Base-by-base conservation (phyloP, 2,797 vertebrate genomes). In the Strix occidentalis region DNA sequence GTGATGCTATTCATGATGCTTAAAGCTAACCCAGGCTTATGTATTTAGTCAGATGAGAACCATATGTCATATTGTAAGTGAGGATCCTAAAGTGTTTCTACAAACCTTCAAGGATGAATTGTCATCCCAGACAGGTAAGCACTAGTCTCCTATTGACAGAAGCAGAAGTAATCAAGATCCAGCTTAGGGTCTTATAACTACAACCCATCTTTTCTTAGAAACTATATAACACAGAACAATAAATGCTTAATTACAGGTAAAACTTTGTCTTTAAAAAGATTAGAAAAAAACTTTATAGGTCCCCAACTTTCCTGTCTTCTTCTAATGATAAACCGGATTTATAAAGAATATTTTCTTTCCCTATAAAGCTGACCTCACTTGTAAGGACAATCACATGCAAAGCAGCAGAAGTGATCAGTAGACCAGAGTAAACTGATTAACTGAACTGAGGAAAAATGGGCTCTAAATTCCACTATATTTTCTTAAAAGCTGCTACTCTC, bases 391-490 rank as follows among this genome's bases (percentile, higher is more conserved):
- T 92, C 86, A 91, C 92, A 93, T 91, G 92, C 85, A 93, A 89
- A 95, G 76, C 82, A 91, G 61, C 50, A 95, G 74, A 96, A 95
- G 33, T 54, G 88, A 82, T 94, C 95, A 90, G 94, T 93, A 96
- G 90, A 89, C 66, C 93, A 95, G 77, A 94, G 96, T 90, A 94
- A 96, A 93, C 79, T 93, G 84, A 95, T 93, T 90, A 96, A 91
- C 21, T 86, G 83, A 93, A 70, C 84, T 89, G 92, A 77, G 79
- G 86, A 89, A 89, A 96, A 96, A 65, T 5, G 5, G 26, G 14
- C 84, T 93, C 81, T 70, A 60, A 84, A 90, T 95, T 95, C 86
- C 84, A 74, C 60, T 87, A n/a, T 80, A 89, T 95, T 96, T 93
- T 95, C 92, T 89, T 92, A 87, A 77, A 87, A 95, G 50, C 86